Percentiles rank a stretch among this genome's conserved stretches.
Conservation (phyloP, 2,797 vertebrate genomes). For the Apodemus agrarius region DNA sequence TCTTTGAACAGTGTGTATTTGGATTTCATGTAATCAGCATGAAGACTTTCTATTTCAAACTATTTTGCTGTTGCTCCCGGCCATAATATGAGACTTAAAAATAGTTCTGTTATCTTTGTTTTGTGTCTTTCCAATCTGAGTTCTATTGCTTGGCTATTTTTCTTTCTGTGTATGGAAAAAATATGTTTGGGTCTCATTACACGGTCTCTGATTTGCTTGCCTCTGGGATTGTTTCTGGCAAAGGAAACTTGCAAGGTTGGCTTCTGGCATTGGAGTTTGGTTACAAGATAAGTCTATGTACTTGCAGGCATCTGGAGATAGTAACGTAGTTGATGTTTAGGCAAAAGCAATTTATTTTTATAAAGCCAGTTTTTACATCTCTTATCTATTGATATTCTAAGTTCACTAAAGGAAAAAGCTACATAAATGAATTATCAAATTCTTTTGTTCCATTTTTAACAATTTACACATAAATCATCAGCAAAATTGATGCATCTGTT, state of each 20-base stretch:
- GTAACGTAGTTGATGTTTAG: not conserved
- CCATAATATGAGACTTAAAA: constrained; percentile 85
- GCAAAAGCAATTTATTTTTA: constrained; percentile 53
- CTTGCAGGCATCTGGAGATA: constrained; percentile 64
- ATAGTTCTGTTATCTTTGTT: constrained; percentile 83
- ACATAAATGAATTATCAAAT: not conserved
- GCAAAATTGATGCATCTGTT: not conserved
- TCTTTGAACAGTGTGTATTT: constrained; percentile 84
- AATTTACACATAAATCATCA: not conserved
- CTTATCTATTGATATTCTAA: constrained; percentile 34
- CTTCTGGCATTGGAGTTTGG: constrained; percentile 60
- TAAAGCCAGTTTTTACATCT: not conserved
- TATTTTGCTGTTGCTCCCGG: constrained; percentile 75
- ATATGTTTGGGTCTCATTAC: constrained; percentile 74
- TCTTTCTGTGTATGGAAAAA: constrained; percentile 78
- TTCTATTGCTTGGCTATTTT: constrained; percentile 79
- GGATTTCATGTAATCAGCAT: constrained; percentile 86
- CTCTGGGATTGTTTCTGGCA: constrained; percentile 61
- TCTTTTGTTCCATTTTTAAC: not conserved
- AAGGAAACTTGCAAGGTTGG: constrained; percentile 67
- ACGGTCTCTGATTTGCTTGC: constrained; percentile 54
- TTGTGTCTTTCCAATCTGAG: constrained; percentile 81
- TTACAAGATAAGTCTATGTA: constrained; percentile 10
- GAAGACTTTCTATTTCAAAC: constrained; percentile 83
- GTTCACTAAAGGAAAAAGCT: not conserved